Percentiles rank a stretch among this genome's conserved stretches.
These are phyloP conservation scores for Stratiomys singularior DNA, from an alignment of 2,888 invertebrate species.

Conservation along the genomic window DNA sequence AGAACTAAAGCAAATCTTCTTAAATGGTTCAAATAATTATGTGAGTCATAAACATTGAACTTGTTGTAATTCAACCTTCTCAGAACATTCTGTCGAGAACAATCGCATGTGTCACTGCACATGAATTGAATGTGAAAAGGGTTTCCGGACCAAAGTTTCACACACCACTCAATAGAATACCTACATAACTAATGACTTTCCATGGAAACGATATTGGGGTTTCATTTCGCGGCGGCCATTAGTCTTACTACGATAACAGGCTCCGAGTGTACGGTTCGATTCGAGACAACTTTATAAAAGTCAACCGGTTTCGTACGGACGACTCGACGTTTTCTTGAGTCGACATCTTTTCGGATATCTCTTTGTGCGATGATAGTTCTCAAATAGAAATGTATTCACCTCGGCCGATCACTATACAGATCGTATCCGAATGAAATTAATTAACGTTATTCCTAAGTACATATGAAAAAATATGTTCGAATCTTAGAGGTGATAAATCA, in stretches of 20 bases:
- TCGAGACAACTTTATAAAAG: slow-evolving; percentile 44
- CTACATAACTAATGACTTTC: slow-evolving; percentile 32
- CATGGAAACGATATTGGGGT: slow-evolving; percentile 31
- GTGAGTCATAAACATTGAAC: slow-evolving; percentile 30
- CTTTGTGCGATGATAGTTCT: slow-evolving; percentile 19
- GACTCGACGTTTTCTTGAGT: background rate
- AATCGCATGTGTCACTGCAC: slow-evolving; percentile 8
- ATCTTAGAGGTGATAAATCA: slow-evolving; percentile 50
- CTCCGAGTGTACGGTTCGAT: slow-evolving; percentile 17
- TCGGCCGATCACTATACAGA: slow-evolving; percentile 32
- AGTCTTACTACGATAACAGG: slow-evolving; percentile 34
- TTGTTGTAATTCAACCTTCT: slow-evolving; percentile 30
- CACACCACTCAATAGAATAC: slow-evolving; percentile 20
- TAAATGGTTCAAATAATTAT: slow-evolving; percentile 3
- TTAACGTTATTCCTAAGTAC: slow-evolving; percentile 53
- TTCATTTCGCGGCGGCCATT: slow-evolving; percentile 35
- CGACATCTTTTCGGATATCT: slow-evolving; percentile 34
- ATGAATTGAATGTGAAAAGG: slow-evolving; percentile 21
- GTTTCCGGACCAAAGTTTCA: slow-evolving; percentile 1
- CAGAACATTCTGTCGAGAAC: slow-evolving; percentile 19
- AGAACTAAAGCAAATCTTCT: background rate
- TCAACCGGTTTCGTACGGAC: slow-evolving; percentile 21
- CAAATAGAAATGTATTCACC: slow-evolving; percentile 45
- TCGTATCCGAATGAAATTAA: slow-evolving; percentile 52
- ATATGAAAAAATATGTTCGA: slow-evolving; percentile 52